Evolutionary conservation across 30 jellyfish, hydroid and myxozoan species (phyloP).

Genomic region (Phacellophora camtschatica): DNA sequence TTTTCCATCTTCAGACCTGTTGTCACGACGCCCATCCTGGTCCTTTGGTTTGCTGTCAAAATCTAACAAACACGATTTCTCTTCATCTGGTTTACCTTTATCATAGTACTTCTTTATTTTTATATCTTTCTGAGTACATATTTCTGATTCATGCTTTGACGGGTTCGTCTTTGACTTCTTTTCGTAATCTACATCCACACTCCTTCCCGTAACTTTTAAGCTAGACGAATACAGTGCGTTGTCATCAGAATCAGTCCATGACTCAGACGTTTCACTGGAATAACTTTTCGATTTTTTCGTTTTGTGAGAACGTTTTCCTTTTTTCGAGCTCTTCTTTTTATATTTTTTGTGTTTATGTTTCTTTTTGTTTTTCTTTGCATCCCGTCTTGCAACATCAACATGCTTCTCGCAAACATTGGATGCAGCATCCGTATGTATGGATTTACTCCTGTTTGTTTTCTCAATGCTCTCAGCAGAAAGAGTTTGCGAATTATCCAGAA

Average conservation of each 20-base stretch:
- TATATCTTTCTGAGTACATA: neutral
- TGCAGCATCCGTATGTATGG: too few species aligned
- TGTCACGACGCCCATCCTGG: neutral
- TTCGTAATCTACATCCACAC: neutral
- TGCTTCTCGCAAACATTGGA: too few species aligned
- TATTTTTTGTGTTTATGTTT: slow-evolving; percentile 16
- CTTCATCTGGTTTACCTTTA: too few species aligned
- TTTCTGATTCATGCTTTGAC: neutral
- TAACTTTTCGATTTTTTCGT: neutral
- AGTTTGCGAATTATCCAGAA: too few species aligned
- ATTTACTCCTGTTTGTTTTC: too few species aligned
- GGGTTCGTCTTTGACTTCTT: neutral
- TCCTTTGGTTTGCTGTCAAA: too few species aligned
- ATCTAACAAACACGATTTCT: too few species aligned
- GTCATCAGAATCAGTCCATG: slow-evolving; percentile 41
- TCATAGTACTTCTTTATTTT: too few species aligned
- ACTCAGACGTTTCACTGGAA: neutral
- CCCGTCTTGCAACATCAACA: too few species aligned
- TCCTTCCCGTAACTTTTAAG: neutral
- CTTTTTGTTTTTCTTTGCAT: slow-evolving; percentile 6
- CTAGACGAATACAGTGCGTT: neutral
- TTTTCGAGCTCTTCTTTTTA: neutral
- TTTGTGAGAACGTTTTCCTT: neutral
- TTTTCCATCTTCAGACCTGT: neutral
- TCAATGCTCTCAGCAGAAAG: too few species aligned